Evolutionary conservation across 2,797 vertebrate species (phyloP).

Genomic region (Sebastes matsubarae): DNA sequence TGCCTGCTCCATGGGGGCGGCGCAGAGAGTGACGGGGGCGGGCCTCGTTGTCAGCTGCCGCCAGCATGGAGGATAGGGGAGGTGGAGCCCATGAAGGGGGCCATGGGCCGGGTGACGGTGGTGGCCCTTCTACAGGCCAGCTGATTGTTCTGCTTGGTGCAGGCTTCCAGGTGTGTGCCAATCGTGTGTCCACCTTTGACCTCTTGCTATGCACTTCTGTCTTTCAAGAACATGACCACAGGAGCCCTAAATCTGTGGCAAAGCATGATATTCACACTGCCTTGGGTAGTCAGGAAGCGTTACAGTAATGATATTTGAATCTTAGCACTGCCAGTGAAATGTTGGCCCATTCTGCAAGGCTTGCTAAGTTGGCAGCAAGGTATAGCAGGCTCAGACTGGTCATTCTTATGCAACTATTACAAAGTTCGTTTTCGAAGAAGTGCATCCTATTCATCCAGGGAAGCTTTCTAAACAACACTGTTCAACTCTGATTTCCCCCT

Average conservation of each 20-base stretch:
- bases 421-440: background rate
- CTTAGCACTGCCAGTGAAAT: background rate
- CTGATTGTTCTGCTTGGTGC: conserved; percentile 91
- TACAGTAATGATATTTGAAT: background rate
- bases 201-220: background rate
- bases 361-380: background rate
- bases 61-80: conserved; percentile 87
- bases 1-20: conserved; percentile 88
- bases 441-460: background rate
- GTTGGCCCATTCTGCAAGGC: background rate
- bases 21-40: conserved; percentile 84
- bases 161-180: conserved; percentile 89
- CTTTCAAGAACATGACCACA: background rate
- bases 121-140: conserved; percentile 93
- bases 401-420: background rate
- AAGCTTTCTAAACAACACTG: background rate
- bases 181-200: background rate
- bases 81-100: conserved; percentile 86
- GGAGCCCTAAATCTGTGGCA: background rate
- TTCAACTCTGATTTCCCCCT: background rate
- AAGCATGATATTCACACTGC: background rate
- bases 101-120: conserved; percentile 87
- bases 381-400: background rate
- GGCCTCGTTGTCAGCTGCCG: conserved; percentile 82
- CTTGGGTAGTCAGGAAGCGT: background rate